Percentiles rank a stretch among this genome's conserved stretches.
phyloP scores from a whole-genome alignment of 2,888 invertebrate genomes.

The Epirrhoe alternata region DNA sequence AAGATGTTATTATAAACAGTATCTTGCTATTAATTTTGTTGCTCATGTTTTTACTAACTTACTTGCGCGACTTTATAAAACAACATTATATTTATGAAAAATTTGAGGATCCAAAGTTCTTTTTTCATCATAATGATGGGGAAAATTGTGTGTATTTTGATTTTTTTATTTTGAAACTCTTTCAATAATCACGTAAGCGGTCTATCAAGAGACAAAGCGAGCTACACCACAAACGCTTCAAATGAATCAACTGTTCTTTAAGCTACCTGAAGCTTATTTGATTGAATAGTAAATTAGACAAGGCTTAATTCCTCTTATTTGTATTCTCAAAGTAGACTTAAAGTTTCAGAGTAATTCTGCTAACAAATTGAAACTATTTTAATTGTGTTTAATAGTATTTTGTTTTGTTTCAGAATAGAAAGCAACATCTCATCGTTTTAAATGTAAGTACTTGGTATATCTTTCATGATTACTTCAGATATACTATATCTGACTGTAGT shows the following conservation, averaged over 20 bases:
- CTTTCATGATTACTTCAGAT: too few relatives aligned
- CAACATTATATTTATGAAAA: too few relatives aligned
- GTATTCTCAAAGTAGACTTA: not conserved
- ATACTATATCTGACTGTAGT: too few relatives aligned
- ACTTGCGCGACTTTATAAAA: not conserved
- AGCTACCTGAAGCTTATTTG: not conserved
- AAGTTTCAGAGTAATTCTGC: not conserved
- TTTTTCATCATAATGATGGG: too few relatives aligned
- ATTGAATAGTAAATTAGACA: not conserved
- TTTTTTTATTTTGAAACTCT: too few relatives aligned
- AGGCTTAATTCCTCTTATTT: not conserved
- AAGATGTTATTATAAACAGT: slow-evolving; percentile 22
- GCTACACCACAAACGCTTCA: too few relatives aligned
- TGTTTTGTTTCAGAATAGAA: slow-evolving; percentile 34
- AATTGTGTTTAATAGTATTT: not conserved
- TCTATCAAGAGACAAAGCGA: too few relatives aligned
- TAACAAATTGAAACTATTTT: not conserved
- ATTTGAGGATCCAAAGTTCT: too few relatives aligned
- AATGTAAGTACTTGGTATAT: slow-evolving; percentile 24
- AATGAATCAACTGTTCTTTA: too few relatives aligned
- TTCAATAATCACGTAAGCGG: too few relatives aligned
- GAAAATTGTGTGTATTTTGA: too few relatives aligned
- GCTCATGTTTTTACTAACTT: not conserved
- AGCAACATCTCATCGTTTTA: slow-evolving; percentile 4
- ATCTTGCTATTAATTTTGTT: slow-evolving; percentile 8